Evolutionary conservation across 2,797 vertebrate genomes (phyloP).

Genomic region (Decapterus maruadsi): DNA sequence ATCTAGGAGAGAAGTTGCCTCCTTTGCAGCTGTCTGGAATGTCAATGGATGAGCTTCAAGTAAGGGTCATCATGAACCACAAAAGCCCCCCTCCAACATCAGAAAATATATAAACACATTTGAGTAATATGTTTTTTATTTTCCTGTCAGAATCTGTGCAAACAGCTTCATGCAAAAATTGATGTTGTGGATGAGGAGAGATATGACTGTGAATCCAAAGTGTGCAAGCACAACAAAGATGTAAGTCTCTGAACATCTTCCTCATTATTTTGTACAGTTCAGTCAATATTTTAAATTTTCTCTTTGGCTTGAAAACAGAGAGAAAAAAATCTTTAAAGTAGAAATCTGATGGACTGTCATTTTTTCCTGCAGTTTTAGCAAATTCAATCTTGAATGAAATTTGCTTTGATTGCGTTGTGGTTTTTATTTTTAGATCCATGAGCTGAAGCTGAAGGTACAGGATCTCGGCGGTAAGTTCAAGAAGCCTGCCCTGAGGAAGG

Average conservation of each 20-base stretch:
- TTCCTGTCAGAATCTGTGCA: slow-evolving; percentile 80
- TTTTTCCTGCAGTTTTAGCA: neutral
- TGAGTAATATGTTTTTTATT: neutral
- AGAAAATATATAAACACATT: neutral
- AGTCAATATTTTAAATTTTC: slow-evolving; percentile 23
- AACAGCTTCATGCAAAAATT: slow-evolving; percentile 83
- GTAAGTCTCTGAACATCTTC: slow-evolving; percentile 70
- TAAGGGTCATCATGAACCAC: slow-evolving; percentile 58
- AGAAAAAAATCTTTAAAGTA: neutral
- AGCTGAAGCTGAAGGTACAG: slow-evolving; percentile 87
- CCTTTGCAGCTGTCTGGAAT: slow-evolving; percentile 88
- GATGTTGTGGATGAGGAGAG: slow-evolving; percentile 86
- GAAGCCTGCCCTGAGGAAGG: slow-evolving; percentile 86
- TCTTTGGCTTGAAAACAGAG: neutral
- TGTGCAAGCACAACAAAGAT: slow-evolving; percentile 87
- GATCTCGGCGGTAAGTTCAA: slow-evolving; percentile 89
- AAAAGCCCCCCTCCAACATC: too few relatives aligned
- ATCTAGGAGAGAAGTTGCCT: slow-evolving; percentile 90
- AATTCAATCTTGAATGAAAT: neutral
- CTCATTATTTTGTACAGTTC: neutral
- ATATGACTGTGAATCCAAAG: slow-evolving; percentile 87
- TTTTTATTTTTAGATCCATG: slow-evolving; percentile 80
- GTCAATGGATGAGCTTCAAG: slow-evolving; percentile 90
- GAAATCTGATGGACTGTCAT: neutral
- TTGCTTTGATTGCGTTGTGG: neutral